Evolutionary conservation across 2,113 vertebrate species (phyloP), one percentile per base, ranked within the genome.

Genomic region (Thalassarche chlororhynchos): DNA sequence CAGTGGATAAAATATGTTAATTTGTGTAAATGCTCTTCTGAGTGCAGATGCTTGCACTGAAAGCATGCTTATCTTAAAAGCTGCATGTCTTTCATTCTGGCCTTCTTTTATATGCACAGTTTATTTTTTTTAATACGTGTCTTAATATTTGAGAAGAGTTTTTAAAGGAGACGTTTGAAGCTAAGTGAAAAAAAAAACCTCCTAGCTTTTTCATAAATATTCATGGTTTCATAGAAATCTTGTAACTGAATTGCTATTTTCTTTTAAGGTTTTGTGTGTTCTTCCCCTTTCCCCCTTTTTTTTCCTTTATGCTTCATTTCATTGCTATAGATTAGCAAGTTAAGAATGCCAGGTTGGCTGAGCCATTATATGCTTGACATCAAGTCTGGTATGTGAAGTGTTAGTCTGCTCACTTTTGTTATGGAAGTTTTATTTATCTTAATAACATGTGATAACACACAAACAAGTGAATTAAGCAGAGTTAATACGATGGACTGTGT

Each of bases 1-100:
- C 85, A 98, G 98, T 97, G 97, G 95, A 97, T 98, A 98, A 98
- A 98, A 98, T 98, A 98, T 98, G 98, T 87, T 98, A 98, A 98
- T 98, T 98, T 98, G 97, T 98, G 97, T 98, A 98, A 98, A 98
- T 98, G 95, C 95, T 97, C 95, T 97, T 98, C 96, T 96, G 97
- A 97, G 96, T 97, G 84, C 96, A 97, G 97, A 98, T 98, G 97
- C 96, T 97, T 87, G 88, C 82, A 60, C 64, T 95, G 95, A 97
- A 98, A 97, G 94, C 86, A 91, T 68, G 90, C 97, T 98, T 98
- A 98, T 98, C 97, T 98, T 98, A 95, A 98, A 98, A 98, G 97
- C 97, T 90, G 87, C 80, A 71, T 96, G 93, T 97, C 97, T 98
- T 97, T 98, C 97, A 98, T 97, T 96, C 87, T 93, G 95, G 86